Conservation (phyloP, 1,140 invertebrate genomes). For the Drosophila obscura region DNA sequence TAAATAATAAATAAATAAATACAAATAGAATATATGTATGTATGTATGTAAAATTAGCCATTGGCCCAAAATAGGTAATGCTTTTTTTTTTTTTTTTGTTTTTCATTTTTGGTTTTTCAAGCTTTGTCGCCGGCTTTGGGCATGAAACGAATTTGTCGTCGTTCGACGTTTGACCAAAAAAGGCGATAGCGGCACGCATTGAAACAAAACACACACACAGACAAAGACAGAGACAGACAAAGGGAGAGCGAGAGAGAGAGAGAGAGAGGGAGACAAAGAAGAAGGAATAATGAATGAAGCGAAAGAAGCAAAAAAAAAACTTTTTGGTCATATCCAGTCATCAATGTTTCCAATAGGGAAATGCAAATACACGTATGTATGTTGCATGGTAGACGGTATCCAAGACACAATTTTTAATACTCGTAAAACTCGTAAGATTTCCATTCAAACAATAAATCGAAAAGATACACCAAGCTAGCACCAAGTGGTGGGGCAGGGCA, state of each 20-base stretch:
- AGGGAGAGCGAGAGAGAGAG: background rate
- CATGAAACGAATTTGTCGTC: conserved; percentile 75
- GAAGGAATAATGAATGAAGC: conserved; percentile 13
- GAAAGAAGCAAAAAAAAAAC: no score
- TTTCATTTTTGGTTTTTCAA: conserved; percentile 43
- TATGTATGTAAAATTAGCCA: conserved; percentile 73
- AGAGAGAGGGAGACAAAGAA: background rate
- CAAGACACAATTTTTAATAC: no score
- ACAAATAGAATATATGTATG: conserved; percentile 45
- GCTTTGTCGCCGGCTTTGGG: conserved; percentile 67
- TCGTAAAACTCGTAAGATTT: no score
- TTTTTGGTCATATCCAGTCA: no score
- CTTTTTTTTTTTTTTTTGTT: background rate
- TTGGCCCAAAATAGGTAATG: conserved; percentile 71
- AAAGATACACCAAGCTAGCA: no score
- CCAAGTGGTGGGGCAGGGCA: no score
- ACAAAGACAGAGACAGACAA: conserved; percentile 20
- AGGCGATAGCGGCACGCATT: conserved; percentile 53
- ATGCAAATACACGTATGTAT: no score
- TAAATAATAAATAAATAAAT: conserved; percentile 35
- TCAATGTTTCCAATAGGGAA: no score
- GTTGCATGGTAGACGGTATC: no score
- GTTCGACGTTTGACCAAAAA: conserved; percentile 52
- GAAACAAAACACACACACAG: conserved; percentile 20
- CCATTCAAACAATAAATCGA: no score